phyloP scores from a whole-genome alignment of 2,797 vertebrate species.

The Sebastes minor region DNA sequence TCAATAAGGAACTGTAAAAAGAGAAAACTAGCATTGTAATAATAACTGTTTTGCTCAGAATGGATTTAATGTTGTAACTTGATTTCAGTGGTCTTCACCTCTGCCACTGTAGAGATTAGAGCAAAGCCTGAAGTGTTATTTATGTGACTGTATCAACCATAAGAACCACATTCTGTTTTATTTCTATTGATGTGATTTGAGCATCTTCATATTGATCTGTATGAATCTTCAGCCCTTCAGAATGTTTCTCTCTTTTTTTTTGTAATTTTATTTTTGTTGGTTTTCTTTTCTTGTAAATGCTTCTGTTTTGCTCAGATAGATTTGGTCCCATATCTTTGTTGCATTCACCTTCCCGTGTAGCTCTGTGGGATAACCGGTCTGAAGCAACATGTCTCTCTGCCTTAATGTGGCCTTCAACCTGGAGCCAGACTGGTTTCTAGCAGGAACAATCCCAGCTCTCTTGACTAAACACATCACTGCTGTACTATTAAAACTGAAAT shows the following conservation, averaged over 20 bases:
- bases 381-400: constrained; percentile 21
- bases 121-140: constrained; percentile 29
- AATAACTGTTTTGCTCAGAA: neutral
- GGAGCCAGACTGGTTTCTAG: constrained; percentile 38
- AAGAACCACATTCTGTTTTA: neutral
- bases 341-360: neutral
- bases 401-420: constrained; percentile 55
- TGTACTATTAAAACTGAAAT: neutral
- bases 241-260: neutral
- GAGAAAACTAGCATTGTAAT: neutral
- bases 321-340: constrained; percentile 7
- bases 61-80: neutral
- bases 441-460: constrained; percentile 18
- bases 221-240: neutral
- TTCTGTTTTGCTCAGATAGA: constrained; percentile 13
- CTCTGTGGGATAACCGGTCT: constrained; percentile 17
- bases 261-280: neutral
- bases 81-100: neutral
- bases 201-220: neutral
- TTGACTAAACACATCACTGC: neutral
- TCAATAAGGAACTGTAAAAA: constrained; percentile 12
- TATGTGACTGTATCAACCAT: constrained; percentile 6
- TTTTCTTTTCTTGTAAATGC: constrained; percentile 6
- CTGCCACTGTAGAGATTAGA: neutral
- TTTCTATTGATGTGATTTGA: neutral